Evolutionary conservation across 2,888 invertebrate genomes (phyloP).

Genomic region (Tenthredo amoena): DNA sequence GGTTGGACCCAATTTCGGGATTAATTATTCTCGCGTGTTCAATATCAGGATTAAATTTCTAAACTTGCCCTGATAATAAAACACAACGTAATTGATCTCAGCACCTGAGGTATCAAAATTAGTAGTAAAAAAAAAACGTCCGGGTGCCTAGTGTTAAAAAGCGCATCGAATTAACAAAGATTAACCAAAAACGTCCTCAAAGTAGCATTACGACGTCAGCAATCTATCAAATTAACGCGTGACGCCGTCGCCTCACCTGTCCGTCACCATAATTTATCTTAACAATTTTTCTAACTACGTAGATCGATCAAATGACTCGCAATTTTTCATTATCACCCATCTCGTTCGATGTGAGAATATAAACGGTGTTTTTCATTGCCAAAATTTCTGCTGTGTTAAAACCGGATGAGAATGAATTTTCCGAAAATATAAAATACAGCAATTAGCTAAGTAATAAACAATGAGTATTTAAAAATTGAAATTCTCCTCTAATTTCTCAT

Average conservation of each 20-base stretch:
- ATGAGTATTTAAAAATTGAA: too few relatives aligned
- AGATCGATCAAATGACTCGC: neutral
- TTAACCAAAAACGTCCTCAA: neutral
- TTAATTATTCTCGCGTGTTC: neutral
- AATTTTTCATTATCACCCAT: neutral
- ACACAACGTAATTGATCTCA: neutral
- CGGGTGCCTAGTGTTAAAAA: neutral
- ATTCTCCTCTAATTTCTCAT: too few relatives aligned
- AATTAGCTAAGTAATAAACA: too few relatives aligned
- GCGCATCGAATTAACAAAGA: neutral
- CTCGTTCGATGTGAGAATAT: neutral
- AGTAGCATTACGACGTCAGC: neutral
- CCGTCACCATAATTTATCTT: neutral
- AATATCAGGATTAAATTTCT: slow-evolving; percentile 35
- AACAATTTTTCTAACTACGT: neutral
- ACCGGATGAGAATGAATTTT: too few relatives aligned
- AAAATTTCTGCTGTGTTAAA: neutral
- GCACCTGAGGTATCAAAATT: too few relatives aligned
- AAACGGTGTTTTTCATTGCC: neutral
- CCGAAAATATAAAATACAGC: too few relatives aligned
- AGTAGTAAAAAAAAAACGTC: too few relatives aligned
- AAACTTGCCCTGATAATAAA: slow-evolving; percentile 37
- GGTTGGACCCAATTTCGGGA: neutral
- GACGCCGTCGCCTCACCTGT: neutral
- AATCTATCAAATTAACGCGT: neutral